A percentile compares a stretch with the other conserved stretches of the same genome.
Evolutionary conservation across 92 coral and sea anemone genomes (phyloP).

Genomic region (Zoanthus sansibaricus): DNA sequence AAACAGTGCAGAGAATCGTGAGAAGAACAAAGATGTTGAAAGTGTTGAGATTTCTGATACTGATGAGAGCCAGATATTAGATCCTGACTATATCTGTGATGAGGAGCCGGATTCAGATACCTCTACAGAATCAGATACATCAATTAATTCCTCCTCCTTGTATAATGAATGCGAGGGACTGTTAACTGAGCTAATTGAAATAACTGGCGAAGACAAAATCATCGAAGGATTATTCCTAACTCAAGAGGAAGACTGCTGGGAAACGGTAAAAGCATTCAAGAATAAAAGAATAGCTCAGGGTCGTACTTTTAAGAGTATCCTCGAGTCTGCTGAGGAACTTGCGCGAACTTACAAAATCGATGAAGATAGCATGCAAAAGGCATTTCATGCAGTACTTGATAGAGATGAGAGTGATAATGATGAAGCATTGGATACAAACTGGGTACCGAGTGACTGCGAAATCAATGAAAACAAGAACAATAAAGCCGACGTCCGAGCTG

Average conservation of each 20-base stretch:
- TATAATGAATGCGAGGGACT: constrained; percentile 31
- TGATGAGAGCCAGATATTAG: constrained; percentile 46
- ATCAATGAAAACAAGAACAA: too few species aligned
- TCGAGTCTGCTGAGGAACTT: constrained; percentile 20
- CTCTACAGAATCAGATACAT: too few species aligned
- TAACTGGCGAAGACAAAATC: constrained; percentile 51
- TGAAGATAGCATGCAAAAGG: constrained; percentile 15
- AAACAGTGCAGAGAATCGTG: constrained; percentile 28
- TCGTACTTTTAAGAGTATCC: constrained; percentile 42
- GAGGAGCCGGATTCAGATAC: constrained; percentile 12
- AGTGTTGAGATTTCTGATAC: constrained; percentile 44
- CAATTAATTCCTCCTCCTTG: too few species aligned
- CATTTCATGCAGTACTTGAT: constrained; percentile 6
- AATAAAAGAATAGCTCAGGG: constrained; percentile 28
- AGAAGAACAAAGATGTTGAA: constrained; percentile 13
- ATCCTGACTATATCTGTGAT: constrained; percentile 40
- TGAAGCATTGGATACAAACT: constrained; percentile 52
- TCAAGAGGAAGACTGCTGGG: constrained; percentile 21
- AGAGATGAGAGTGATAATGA: constrained; percentile 63
- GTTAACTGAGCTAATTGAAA: constrained; percentile 53
- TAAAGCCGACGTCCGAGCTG: too few species aligned
- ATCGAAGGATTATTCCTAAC: constrained; percentile 46
- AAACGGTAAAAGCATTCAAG: constrained; percentile 38
- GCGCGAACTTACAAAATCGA: constrained; percentile 1
- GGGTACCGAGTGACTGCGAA: constrained; percentile 56